These are phyloP conservation scores for Polyommatus iphigenia DNA, from an alignment of 2,888 invertebrate species.

Conservation along the genomic window DNA sequence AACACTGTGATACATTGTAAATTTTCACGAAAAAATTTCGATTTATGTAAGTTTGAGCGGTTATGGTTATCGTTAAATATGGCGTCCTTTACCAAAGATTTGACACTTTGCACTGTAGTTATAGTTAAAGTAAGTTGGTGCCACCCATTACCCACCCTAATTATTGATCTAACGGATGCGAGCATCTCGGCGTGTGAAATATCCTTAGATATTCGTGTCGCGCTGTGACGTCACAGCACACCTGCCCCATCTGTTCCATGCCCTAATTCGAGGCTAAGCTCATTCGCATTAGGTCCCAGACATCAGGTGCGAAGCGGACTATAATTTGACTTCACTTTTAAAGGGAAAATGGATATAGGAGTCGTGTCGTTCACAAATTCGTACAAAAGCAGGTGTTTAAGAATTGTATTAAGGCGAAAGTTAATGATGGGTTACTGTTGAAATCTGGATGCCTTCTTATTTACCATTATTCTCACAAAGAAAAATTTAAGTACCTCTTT, in stretches of 20 bases:
- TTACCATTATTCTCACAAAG: background rate
- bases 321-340: background rate
- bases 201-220: background rate
- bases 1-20: no score
- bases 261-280: background rate
- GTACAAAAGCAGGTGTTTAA: background rate
- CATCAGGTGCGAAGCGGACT: constrained; percentile 8
- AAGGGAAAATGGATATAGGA: background rate
- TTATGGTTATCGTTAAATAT: no score
- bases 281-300: constrained; percentile 4
- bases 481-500: background rate
- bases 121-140: no score
- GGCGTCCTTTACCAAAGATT: no score
- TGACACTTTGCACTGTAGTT: no score
- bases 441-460: background rate
- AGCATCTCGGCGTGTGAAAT: constrained; percentile 2
- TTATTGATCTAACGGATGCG: no score
- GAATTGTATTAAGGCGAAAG: background rate
- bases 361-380: background rate
- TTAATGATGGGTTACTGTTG: background rate
- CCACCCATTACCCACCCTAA: no score
- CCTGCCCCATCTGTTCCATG: constrained; percentile 21
- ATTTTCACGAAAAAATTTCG: no score
- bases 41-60: no score
- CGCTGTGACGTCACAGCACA: background rate